Evolutionary conservation across 2,797 vertebrate species (phyloP), one percentile per base, ranked within the genome.

Genomic region (Chromis chromis): DNA sequence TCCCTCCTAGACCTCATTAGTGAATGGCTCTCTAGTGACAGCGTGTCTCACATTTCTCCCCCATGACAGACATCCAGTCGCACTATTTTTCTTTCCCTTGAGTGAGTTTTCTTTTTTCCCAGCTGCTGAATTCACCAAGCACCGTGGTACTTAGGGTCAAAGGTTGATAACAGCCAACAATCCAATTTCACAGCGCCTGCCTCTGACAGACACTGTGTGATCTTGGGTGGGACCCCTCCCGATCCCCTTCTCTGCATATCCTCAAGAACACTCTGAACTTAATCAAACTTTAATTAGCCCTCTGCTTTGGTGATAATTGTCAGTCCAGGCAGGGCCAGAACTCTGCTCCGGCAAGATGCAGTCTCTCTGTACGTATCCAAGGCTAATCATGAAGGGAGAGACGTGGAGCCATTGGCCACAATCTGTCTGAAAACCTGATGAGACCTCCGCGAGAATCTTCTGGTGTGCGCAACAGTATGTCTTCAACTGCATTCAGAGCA

Each of bases 281-380:
- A 91, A 95, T 95, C 91, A 94, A 94, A 93, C 88, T 91, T 93
- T 94, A 94, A 95, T 95, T 94, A 94, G 92, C 86, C 89, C 86
- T 89, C 72, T 73, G 85, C 90, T 92, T 93, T 87, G 81, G 81
- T 85, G 90, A 82, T 93, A 95, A 95, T 92, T 94, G 91, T 91
- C 89, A 93, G 87, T 78, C 74, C 61, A 81, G 75, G 88, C 85
- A 86, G 89, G 88, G 85, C 85, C 74, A 79, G 79, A 79, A 84
- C 83, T 76, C 84, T 76, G 81, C 88, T 85, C 68, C 74, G 28
- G 73, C 66, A 65, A 84, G 79, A 76, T 63, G 78, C 64, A 19
- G 80, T 82, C 79, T 72, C 79, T 72, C 74, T 61, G 75, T 79
- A 83, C 25, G 67, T 62, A 84, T 82, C 86, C 66, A 21, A 61